A percentile compares a stretch with the other conserved stretches of the same genome.
phyloP scores from a whole-genome alignment of 2,113 vertebrate genomes.

The Mus pahari region DNA sequence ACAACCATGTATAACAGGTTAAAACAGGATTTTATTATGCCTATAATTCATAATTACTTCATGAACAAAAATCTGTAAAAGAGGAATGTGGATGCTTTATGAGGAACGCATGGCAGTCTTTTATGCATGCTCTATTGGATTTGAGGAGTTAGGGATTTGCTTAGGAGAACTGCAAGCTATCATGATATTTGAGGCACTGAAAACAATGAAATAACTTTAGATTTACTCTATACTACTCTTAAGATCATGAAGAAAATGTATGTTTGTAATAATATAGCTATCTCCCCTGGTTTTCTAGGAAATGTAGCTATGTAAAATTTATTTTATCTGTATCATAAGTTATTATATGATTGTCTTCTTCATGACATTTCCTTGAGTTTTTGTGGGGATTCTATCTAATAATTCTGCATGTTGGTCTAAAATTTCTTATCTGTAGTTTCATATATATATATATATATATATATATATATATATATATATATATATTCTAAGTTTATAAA shows the following conservation, averaged over 20 bases:
- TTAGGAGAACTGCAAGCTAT: neutral
- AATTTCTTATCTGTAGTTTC: neutral
- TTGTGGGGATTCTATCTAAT: rapidly evolving
- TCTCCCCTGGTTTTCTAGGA: neutral
- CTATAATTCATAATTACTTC: neutral
- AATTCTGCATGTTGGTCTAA: neutral
- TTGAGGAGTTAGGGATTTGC: neutral
- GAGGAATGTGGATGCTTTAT: rapidly evolving
- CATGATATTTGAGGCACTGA: rapidly evolving
- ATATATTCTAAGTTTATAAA: neutral
- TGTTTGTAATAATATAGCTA: neutral
- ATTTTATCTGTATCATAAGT: neutral
- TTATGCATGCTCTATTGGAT: neutral
- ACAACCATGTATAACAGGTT: neutral
- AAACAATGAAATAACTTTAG: neutral
- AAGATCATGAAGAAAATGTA: neutral
- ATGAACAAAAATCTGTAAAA: neutral
- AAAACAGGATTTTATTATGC: neutral
- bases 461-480: neutral
- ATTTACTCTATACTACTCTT: neutral
- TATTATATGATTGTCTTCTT: neutral
- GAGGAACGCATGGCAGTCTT: neutral
- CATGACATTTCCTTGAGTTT: neutral
- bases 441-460: neutral
- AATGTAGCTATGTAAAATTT: neutral